Base-by-base conservation (phyloP, 2,797 vertebrate species). In the Notolabrus celidotus region DNA sequence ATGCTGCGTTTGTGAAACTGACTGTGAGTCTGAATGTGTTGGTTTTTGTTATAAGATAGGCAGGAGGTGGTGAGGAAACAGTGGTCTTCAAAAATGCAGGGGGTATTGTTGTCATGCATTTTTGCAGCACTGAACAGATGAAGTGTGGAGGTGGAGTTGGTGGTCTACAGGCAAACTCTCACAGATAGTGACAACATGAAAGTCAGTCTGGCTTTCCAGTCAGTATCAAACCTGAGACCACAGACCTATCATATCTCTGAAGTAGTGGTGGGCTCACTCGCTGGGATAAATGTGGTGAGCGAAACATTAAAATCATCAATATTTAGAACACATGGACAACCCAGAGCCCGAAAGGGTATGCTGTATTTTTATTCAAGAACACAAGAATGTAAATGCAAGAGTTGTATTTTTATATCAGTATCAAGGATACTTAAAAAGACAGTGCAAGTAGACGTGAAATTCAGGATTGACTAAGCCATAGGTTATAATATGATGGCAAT, bases 161-260 rank as follows among this genome's bases (percentile, higher is more conserved):
- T 68, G 66, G 67, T 77, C 68, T 47, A 0, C 1, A 46, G 29
- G 68, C 0, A n/a, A 41, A 59, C 36, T 58, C 43, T 47, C 19
- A 77, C 3, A 23, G 10, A 19, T 17, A 25, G 12, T 23, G 9
- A 39, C 36, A 50, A 49, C 46, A 52, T 65, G 20, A 76, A 63
- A 64, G 49, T 25, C 12, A 15, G 16, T 8, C n/a, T 68, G 33
- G 17, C 61, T 60, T 83, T 86, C 80, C 86, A 81, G 82, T 88
- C 33, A 85, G 1, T 5, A 46, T 36, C 0, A 17, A 58, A 71
- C 16, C 60, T 46, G 42, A 64, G 14, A 72, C 67, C 76, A 76
- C 77, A 83, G 59, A 67, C 33, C 58, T 34, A 17, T 60, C 39
- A 65, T 78, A 89, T 84, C 83, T 84, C 67, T 80, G 74, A 89